These are phyloP conservation scores for Graptemys geographica DNA, from an alignment of 2,797 vertebrate species.

Conservation along the genomic window DNA sequence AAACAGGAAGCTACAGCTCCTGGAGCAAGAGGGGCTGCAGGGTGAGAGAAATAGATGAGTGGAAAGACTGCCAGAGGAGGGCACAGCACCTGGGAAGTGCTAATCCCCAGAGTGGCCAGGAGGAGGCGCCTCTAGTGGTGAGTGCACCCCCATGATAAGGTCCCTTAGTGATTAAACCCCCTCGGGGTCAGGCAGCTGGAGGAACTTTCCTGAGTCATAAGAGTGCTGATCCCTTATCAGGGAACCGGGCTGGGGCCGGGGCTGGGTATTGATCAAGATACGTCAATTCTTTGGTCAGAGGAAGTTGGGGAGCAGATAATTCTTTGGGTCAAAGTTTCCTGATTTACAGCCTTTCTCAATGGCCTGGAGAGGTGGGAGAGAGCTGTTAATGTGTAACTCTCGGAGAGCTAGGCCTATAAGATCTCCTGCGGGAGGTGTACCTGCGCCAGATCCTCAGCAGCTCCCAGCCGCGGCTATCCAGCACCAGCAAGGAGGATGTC, in stretches of 20 bases:
- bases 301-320: not conserved
- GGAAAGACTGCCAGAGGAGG: not conserved
- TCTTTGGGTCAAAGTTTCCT: slow-evolving; percentile 33
- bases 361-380: not conserved
- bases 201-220: not conserved
- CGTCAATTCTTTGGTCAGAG: not conserved
- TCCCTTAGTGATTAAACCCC: not conserved
- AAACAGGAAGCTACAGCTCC: not conserved
- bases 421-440: not conserved
- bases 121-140: not conserved
- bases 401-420: not conserved
- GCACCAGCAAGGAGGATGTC: slow-evolving; percentile 32
- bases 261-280: not conserved
- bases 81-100: not conserved
- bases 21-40: not conserved
- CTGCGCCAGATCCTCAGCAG: not conserved
- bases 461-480: not conserved
- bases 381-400: slow-evolving; percentile 64
- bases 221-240: not conserved
- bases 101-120: not conserved
- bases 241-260: not conserved
- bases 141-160: not conserved
- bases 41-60: not conserved
- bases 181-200: not conserved
- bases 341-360: fast-evolving